phyloP scores from a whole-genome alignment of 1,140 invertebrate species.

The Drosophila sp. region DNA sequence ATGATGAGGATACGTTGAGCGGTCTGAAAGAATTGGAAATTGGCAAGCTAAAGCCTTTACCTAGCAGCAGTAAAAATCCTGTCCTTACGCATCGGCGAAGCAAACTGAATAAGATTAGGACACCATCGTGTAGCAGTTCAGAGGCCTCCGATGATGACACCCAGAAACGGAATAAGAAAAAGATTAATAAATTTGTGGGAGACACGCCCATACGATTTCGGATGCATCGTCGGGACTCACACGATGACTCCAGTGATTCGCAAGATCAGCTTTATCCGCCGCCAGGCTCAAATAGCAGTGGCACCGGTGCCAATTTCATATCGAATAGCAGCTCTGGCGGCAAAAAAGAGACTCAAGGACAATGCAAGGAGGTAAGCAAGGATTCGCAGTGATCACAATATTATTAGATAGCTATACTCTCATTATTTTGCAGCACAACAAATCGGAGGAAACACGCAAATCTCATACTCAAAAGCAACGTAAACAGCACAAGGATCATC shows the following conservation, averaged over 20 bases:
- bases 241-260: conserved; percentile 91
- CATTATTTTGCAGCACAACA: conserved; percentile 58
- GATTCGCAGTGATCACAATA: neutral
- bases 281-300: conserved; percentile 65
- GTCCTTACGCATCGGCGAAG: conserved; percentile 85
- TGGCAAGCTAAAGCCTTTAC: conserved; percentile 84
- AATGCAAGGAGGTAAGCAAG: conserved; percentile 60
- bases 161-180: conserved; percentile 90
- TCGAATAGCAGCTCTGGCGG: conserved; percentile 66
- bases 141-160: conserved; percentile 96
- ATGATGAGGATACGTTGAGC: conserved; percentile 68
- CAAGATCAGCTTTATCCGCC: conserved; percentile 86
- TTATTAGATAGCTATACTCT: neutral
- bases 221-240: conserved; percentile 87
- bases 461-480: conserved; percentile 69
- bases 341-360: conserved; percentile 72
- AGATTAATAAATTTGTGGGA: conserved; percentile 88
- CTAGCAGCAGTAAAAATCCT: conserved; percentile 84
- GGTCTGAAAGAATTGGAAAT: conserved; percentile 75
- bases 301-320: conserved; percentile 54
- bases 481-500: conserved; percentile 71
- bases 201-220: conserved; percentile 85
- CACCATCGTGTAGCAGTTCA: conserved; percentile 94
- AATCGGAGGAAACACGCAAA: conserved; percentile 74
- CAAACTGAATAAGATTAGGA: conserved; percentile 90